Base-by-base conservation (phyloP, 2,888 invertebrate genomes). In the Scaptomyza polygonia region DNA sequence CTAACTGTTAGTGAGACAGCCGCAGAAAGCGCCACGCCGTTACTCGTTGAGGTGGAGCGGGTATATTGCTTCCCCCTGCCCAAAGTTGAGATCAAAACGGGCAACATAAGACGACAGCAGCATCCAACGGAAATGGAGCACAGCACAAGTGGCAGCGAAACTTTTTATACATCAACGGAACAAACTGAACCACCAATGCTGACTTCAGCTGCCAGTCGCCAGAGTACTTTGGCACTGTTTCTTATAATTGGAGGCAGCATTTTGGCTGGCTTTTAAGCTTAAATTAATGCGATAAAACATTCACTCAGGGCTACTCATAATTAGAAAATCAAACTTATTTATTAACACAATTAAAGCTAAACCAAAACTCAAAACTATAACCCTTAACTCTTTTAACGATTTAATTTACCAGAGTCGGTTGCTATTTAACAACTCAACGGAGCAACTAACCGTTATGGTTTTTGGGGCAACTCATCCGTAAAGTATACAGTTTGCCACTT, bases 51-150 rank as follows among this genome's bases (percentile, higher is more conserved):
- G 18, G 83, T 90, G 2, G 89, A 89, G 59, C 80, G 90, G 6
- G 72, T 89, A 57, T 89, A 88, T 53, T 89, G 90, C 59, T 89
- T 89, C 29, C 89, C 90, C 0, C 68, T 88, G 64, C 90, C 90
- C 36, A 77, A 86, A n/a, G 75, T 88, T 18, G 79, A 85, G 52
- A 66, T 88, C n/a, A 65, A 80, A 30, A 42, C 47, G 6, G 80
- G 77, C 12, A 74, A 66, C 27, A 44, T 63, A 0, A 56, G 57
- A 8, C 72, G 55, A 21, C 63, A 67, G 36, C 58, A 52, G 5
- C 57, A 48, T 11, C 30, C 52, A 18, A 58, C 18, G 8, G 43
- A 58, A 3, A 29, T n/a, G 34, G 68, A 57, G 16, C 47, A 53
- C 11, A 72, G 63, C 32, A 55, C 63, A 0, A 36, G 55, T 6